Base-by-base conservation (phyloP, 2,797 vertebrate species). In the Sebastes matsubarae region DNA sequence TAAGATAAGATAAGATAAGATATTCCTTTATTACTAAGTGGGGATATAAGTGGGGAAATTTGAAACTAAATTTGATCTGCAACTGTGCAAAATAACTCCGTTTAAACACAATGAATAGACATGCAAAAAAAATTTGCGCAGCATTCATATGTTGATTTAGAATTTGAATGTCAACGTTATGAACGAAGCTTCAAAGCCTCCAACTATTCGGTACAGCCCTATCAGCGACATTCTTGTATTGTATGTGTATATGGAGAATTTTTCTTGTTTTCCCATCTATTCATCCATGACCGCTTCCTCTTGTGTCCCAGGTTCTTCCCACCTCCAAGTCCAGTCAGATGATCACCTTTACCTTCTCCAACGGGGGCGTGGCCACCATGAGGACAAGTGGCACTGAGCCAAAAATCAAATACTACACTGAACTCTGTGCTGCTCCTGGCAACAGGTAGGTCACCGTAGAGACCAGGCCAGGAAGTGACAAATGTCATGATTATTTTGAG, bases 401-500 rank as follows among this genome's bases (percentile, higher is more conserved):
- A 12, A 99, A 99, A 92, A 98, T 99, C 90, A 99, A 99, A 92
- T 99, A 99, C 87, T 99, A 99, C 42, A 95, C 97, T 1, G 98
- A 99, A 82, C 96, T 99, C 60, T 98, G 97, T 75, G 97, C 97
- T 8, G 97, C 98, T 9, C 98, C 99, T 64, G 99, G 99, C 80
- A 97, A 99, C 94, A 98, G 98, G 99, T 99, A 93, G 16, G 71
- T 83, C 55, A 59, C 36, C 4, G 6, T 8, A n/a, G 58, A 87
- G 24, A 36, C 8, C 7, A 6, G 12, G 6, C 5, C 18, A 50
- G 6, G 6, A 30, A 38, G 24, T 25, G 12, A 46, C 6, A 24
- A 29, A 16, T 29, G 13, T 5, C 25, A 30, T 20, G 9, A 30
- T 27, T 36, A 11, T 32, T 34, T 63, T 55, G 2, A 22, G 54